Evolutionary conservation across 2,888 invertebrate genomes (phyloP).

Genomic region (Seira musarum): DNA sequence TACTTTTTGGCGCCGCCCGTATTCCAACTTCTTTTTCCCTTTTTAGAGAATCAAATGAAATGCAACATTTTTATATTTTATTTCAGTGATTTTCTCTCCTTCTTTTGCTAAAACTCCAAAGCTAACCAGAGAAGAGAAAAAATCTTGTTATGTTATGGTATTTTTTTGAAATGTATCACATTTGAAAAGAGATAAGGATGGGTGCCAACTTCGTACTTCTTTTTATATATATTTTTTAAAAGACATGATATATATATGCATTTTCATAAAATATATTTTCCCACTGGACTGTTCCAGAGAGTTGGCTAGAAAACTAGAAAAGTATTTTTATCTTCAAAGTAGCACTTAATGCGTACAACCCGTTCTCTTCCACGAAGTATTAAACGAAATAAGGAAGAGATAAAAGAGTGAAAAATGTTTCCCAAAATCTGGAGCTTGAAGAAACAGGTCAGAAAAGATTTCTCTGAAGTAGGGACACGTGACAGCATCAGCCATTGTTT

Average conservation of each 20-base stretch:
- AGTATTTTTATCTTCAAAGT: no score
- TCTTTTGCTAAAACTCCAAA: no score
- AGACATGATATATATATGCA: not conserved
- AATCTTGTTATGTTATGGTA: not conserved
- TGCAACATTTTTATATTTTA: constrained; percentile 9
- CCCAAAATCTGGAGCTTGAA: constrained; percentile 24
- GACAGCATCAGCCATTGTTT: constrained; percentile 35
- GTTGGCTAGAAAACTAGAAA: no score
- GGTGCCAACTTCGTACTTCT: constrained; percentile 19
- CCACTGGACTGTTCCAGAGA: no score
- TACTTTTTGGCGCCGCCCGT: constrained; percentile 46
- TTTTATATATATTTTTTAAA: not conserved
- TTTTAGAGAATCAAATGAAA: constrained; percentile 21
- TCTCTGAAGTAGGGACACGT: constrained; percentile 6
- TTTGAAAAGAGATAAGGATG: constrained; percentile 35
- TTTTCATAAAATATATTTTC: not conserved
- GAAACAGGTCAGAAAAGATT: constrained; percentile 37
- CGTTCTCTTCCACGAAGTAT: constrained; percentile 1
- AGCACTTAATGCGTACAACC: no score
- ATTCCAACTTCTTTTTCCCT: not conserved
- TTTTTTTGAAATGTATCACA: constrained; percentile 18
- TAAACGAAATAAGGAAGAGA: constrained; percentile 18
- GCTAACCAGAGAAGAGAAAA: no score
- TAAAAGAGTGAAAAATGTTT: no score
- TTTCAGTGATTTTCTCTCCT: not conserved